These are phyloP conservation scores for Cheiracanthium punctorium DNA, from an alignment of 2,888 invertebrate genomes.

Conservation along the genomic window DNA sequence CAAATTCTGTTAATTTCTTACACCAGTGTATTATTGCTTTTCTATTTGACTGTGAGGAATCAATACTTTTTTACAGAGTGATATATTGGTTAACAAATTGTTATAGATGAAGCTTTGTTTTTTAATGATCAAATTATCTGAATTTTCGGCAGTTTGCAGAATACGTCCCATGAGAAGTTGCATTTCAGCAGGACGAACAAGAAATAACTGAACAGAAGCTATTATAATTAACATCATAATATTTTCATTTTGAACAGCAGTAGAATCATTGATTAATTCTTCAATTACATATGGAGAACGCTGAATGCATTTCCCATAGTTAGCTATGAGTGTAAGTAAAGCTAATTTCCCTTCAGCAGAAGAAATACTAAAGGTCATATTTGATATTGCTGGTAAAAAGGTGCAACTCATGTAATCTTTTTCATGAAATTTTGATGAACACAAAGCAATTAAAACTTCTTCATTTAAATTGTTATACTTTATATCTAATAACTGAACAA, in stretches of 20 bases:
- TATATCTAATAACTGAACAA: slow-evolving; percentile 73
- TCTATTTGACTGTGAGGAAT: neutral
- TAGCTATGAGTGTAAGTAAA: slow-evolving; percentile 73
- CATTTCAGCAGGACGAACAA: slow-evolving; percentile 74
- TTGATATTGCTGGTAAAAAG: slow-evolving; percentile 55
- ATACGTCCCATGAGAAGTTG: slow-evolving; percentile 74
- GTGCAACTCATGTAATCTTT: slow-evolving; percentile 56
- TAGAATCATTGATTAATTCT: slow-evolving; percentile 72
- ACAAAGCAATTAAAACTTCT: slow-evolving; percentile 74
- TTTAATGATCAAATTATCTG: slow-evolving; percentile 70
- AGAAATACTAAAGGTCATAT: slow-evolving; percentile 23
- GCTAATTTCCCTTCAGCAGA: slow-evolving; percentile 73
- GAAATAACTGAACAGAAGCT: slow-evolving; percentile 73
- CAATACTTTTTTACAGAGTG: slow-evolving; percentile 11
- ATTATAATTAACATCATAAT: slow-evolving; percentile 73
- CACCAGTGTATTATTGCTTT: no score
- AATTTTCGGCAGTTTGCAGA: slow-evolving; percentile 73
- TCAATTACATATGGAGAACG: slow-evolving; percentile 74
- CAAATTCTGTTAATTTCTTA: no score
- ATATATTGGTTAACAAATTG: slow-evolving; percentile 58
- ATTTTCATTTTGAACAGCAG: slow-evolving; percentile 68
- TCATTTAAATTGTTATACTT: slow-evolving; percentile 72
- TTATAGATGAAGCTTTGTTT: slow-evolving; percentile 71
- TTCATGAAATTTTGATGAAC: slow-evolving; percentile 72
- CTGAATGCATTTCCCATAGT: slow-evolving; percentile 72